phyloP scores from a whole-genome alignment of 1,140 invertebrate species.

The Carcinoscorpius rotundicauda region DNA sequence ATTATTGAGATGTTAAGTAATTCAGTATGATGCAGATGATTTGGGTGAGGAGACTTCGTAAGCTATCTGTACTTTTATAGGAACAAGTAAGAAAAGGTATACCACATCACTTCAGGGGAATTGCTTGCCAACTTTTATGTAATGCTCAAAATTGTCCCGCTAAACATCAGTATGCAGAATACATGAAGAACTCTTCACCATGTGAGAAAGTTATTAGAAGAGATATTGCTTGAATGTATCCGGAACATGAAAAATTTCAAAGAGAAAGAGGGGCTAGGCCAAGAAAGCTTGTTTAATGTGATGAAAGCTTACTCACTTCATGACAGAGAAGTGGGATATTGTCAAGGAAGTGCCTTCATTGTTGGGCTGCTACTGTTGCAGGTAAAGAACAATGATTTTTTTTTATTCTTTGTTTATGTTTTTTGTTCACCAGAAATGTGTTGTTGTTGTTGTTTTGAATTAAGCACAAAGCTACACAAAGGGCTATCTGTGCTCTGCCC shows the following conservation, averaged over 20 bases:
- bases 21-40: too few relatives aligned
- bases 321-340: constrained; percentile 96
- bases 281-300: constrained; percentile 96
- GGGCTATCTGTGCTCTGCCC: too few relatives aligned
- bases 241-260: constrained; percentile 96
- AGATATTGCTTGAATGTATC: constrained; percentile 96
- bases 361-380: constrained; percentile 86
- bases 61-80: constrained; percentile 27
- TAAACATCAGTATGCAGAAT: constrained; percentile 89
- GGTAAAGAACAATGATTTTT: constrained; percentile 34
- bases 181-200: constrained; percentile 89
- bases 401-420: too few relatives aligned
- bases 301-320: constrained; percentile 97
- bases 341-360: constrained; percentile 94
- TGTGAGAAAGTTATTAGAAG: constrained; percentile 93
- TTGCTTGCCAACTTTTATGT: constrained; percentile 93
- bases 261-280: constrained; percentile 88
- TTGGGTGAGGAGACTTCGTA: background rate
- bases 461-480: too few relatives aligned
- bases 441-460: too few relatives aligned
- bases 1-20: too few relatives aligned
- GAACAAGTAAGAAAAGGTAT: constrained; percentile 91
- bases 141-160: constrained; percentile 69
- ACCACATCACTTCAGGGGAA: constrained; percentile 89
- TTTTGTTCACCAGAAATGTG: too few relatives aligned